phyloP scores from a whole-genome alignment of 2,797 vertebrate genomes.

The Tarsius wallacei region DNA sequence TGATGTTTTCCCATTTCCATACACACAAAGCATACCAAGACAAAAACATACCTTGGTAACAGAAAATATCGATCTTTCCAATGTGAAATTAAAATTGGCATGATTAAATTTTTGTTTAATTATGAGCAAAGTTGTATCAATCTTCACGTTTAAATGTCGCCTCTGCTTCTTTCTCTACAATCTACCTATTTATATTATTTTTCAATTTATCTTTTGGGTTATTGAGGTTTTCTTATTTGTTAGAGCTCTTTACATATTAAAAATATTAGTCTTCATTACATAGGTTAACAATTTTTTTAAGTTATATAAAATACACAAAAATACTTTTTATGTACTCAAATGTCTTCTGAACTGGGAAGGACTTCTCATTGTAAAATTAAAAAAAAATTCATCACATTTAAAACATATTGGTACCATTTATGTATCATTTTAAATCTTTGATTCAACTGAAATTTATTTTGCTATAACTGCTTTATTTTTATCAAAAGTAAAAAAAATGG shows the following conservation, averaged over 20 bases:
- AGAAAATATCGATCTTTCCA: not conserved
- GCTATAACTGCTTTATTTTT: not conserved
- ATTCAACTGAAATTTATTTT: constrained; percentile 21
- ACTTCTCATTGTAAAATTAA: not conserved
- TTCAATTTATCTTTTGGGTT: not conserved
- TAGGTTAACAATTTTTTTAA: constrained; percentile 5
- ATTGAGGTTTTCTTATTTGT: not conserved
- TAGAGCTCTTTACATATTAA: constrained; percentile 2
- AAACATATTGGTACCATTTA: not conserved
- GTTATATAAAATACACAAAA: not conserved
- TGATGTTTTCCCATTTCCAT: not conserved
- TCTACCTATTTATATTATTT: not conserved
- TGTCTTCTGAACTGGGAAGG: not conserved
- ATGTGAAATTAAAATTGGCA: not conserved
- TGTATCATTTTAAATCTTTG: not conserved
- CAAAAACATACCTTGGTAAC: not conserved
- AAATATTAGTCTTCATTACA: not conserved
- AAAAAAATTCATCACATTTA: not conserved
- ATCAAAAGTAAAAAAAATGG: not conserved
- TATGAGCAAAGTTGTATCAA: not conserved
- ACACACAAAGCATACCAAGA: not conserved
- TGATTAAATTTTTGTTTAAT: constrained; percentile 23
- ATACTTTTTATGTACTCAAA: not conserved
- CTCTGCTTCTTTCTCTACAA: not conserved
- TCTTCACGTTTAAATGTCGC: constrained; percentile 34